phyloP scores from a whole-genome alignment of 2,113 vertebrate species.

The Thunnus maccoyii region DNA sequence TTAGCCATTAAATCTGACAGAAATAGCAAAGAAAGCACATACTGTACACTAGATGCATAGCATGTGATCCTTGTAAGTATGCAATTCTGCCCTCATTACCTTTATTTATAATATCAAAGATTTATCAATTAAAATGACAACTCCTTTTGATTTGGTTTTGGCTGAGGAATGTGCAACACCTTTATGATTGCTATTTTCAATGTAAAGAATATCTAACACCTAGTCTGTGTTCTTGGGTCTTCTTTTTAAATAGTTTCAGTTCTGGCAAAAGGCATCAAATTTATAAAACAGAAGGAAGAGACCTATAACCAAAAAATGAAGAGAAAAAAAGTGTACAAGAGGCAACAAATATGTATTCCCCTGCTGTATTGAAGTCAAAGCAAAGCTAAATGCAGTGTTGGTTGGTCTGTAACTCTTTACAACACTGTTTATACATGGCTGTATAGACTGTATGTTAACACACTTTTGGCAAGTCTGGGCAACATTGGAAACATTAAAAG shows the following conservation, averaged over 20 bases:
- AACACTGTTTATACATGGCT: background rate
- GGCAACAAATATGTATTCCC: background rate
- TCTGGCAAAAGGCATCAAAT: background rate
- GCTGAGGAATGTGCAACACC: too few species aligned
- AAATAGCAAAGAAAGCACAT: too few species aligned
- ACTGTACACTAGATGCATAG: too few species aligned
- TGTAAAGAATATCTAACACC: too few species aligned
- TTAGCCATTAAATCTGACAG: too few species aligned
- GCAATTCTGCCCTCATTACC: too few species aligned
- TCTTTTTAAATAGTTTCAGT: background rate
- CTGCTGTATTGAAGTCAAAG: background rate
- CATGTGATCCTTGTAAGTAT: too few species aligned
- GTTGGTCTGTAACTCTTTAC: background rate
- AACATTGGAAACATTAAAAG: conserved; percentile 37
- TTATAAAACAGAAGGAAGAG: background rate
- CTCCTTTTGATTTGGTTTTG: too few species aligned
- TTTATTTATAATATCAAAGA: too few species aligned
- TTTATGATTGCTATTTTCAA: too few species aligned
- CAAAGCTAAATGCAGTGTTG: background rate
- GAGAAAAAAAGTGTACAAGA: background rate
- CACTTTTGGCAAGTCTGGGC: conserved; percentile 64
- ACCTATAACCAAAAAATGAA: too few species aligned
- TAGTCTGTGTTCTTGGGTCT: background rate
- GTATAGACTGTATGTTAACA: conserved; percentile 5
- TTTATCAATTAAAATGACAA: too few species aligned